These are phyloP conservation scores for Boulengeromyrus knoepffleri DNA, from an alignment of 2,113 vertebrate genomes.

Conservation along the genomic window DNA sequence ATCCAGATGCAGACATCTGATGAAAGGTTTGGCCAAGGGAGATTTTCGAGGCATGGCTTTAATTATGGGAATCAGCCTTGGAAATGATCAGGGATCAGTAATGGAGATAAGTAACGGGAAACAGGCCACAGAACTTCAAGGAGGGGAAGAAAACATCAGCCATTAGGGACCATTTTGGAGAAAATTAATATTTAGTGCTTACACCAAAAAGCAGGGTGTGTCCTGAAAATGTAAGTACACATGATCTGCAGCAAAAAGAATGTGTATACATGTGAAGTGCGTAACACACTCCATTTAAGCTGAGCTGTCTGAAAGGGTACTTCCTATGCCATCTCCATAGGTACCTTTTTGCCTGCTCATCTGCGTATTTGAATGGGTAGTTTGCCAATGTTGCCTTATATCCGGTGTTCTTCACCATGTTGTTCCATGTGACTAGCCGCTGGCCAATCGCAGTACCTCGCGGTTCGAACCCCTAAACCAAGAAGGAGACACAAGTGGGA, in stretches of 20 bases:
- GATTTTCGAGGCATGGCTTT: not conserved
- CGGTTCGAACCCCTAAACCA: conserved; percentile 86
- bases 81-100: not conserved
- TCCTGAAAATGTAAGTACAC: not conserved
- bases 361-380: conserved; percentile 96
- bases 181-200: not conserved
- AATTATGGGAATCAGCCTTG: conserved; percentile 15
- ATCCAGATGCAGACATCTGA: not conserved
- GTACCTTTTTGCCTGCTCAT: conserved; percentile 96
- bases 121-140: not conserved
- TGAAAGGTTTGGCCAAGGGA: not conserved
- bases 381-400: conserved; percentile 97
- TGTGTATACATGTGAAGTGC: not conserved
- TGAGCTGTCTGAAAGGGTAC: not conserved
- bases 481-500: conserved; percentile 1
- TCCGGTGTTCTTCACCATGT: conserved; percentile 98
- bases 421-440: conserved; percentile 95
- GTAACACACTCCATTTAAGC: not conserved
- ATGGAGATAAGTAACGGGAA: not conserved
- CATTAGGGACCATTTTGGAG: not conserved
- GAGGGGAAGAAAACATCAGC: not conserved
- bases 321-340: not conserved
- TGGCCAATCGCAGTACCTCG: conserved; percentile 93
- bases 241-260: not conserved
- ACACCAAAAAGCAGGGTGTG: not conserved